A percentile compares a stretch with the other conserved stretches of the same genome.
These are phyloP conservation scores for Cyprinodon brontotheroides DNA, from an alignment of 2,113 vertebrate species.

Conservation along the genomic window DNA sequence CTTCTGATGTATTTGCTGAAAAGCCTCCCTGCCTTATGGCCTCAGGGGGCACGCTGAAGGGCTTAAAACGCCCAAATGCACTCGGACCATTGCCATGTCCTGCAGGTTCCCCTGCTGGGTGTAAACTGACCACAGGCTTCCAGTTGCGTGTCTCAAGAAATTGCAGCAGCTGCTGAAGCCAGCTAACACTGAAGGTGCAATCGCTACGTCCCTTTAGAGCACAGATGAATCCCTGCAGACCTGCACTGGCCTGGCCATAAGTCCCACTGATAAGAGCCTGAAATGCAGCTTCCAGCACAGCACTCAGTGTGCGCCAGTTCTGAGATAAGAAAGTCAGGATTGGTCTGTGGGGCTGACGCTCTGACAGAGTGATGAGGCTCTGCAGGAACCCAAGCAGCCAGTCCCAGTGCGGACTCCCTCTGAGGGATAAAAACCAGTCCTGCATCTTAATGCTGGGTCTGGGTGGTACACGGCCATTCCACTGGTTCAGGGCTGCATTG, in stretches of 20 bases:
- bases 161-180: constrained; percentile 82
- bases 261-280: constrained; percentile 84
- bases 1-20: constrained; percentile 57
- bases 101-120: constrained; percentile 66
- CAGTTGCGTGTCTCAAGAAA: constrained; percentile 85
- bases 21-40: constrained; percentile 51
- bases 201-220: constrained; percentile 81
- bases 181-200: constrained; percentile 81
- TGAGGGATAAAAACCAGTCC: constrained; percentile 85
- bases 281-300: constrained; percentile 81
- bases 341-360: constrained; percentile 79
- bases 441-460: constrained; percentile 83
- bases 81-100: constrained; percentile 49
- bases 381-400: constrained; percentile 83
- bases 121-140: constrained; percentile 85
- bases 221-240: constrained; percentile 83
- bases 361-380: constrained; percentile 79
- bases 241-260: constrained; percentile 77
- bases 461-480: constrained; percentile 74
- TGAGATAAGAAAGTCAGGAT: constrained; percentile 82
- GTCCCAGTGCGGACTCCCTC: constrained; percentile 88
- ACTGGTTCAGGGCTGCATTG: constrained; percentile 63
- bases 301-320: constrained; percentile 85
- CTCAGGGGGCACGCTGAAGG: constrained; percentile 78
- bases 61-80: constrained; percentile 72